Base-by-base conservation (phyloP, 2,888 invertebrate genomes). In the Cryptosula pallasiana region DNA sequence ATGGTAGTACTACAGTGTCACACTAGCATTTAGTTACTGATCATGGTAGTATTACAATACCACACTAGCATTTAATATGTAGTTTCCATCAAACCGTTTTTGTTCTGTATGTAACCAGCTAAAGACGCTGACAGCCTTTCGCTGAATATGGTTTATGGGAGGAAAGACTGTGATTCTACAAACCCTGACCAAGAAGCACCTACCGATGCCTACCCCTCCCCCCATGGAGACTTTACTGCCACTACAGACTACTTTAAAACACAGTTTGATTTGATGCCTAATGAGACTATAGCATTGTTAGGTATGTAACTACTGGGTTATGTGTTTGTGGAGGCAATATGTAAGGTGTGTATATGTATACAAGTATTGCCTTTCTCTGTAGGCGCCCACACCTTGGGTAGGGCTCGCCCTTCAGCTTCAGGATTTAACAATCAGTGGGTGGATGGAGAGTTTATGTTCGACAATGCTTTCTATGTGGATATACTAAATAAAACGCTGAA, bases 331-430 rank as follows among this genome's bases (percentile, higher is more conserved):
- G n/a, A n/a, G n/a, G n/a, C n/a, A n/a, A n/a, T n/a, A n/a, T n/a
- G n/a, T n/a, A n/a, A n/a, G n/a, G n/a, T n/a, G n/a, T n/a, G n/a
- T n/a, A n/a, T n/a, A n/a, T n/a, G n/a, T n/a, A n/a, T n/a, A n/a
- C n/a, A n/a, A n/a, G n/a, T n/a, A n/a, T n/a, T n/a, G n/a, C n/a
- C n/a, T n/a, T n/a, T n/a, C n/a, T n/a, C n/a, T 55, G 16, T 13
- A 63, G 63, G 63, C 2, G 63, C 63, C 34, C 63, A 63, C 32
- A 63, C 63, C 5, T 32, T 63, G 25, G 63, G 63, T 13, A 63
- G 63, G 32, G 63, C 63, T 16, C 20, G 63, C 16, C 20, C 20
- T 25, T 27, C 63, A 13, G 63, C 20, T 63, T 63, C 63, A 29
- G 63, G 63, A 13, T 63, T 32, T 27, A 34, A 27, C 32, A 63